Conservation (phyloP, 2,113 vertebrate species). For the Meriones unguiculatus region DNA sequence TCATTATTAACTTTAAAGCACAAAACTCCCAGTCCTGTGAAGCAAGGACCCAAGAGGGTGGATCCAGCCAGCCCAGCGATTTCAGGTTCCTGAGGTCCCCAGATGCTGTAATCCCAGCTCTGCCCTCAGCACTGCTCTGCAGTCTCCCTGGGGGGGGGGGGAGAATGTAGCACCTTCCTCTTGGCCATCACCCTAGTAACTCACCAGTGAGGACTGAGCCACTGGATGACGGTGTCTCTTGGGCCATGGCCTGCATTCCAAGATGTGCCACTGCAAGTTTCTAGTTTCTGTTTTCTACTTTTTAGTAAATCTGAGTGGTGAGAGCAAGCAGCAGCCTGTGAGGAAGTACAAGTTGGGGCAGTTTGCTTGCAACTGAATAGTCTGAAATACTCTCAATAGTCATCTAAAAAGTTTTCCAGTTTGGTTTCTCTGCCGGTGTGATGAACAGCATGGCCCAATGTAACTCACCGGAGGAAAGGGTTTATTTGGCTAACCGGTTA, state of each 20-base stretch:
- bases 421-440: not conserved
- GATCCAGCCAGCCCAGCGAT: not conserved
- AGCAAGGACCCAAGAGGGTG: not conserved
- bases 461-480: not conserved
- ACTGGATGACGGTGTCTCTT: accelerated
- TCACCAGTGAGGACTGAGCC: not conserved
- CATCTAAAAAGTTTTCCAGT: not conserved
- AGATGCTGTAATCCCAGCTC: not conserved
- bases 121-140: not conserved
- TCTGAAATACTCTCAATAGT: not conserved
- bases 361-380: not conserved
- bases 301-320: not conserved
- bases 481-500: not conserved
- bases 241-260: accelerated
- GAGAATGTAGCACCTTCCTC: not conserved
- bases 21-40: not conserved
- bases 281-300: not conserved
- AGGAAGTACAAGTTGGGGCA: not conserved
- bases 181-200: not conserved
- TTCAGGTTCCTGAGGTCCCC: not conserved
- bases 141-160: not conserved
- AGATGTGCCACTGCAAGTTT: not conserved
- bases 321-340: not conserved
- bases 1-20: not conserved
- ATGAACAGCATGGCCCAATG: not conserved